Percentiles rank a stretch among this genome's conserved stretches.
phyloP scores from a whole-genome alignment of 2,888 invertebrate species.

The Polyploca ridens region DNA sequence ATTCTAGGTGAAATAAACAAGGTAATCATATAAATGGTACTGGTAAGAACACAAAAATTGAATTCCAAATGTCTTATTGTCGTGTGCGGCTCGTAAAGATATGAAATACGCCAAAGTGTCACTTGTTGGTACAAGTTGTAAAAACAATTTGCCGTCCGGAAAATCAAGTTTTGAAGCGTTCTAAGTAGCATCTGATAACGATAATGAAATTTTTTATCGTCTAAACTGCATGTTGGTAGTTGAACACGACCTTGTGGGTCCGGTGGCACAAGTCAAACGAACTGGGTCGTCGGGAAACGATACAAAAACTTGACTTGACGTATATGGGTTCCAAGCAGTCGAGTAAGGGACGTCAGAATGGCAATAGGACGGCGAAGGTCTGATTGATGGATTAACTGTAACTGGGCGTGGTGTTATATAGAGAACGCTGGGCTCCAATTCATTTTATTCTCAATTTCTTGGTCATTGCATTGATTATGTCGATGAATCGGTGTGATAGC shows the following conservation, averaged over 20 bases:
- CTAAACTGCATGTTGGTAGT: conserved; percentile 39
- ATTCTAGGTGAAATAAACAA: conserved; percentile 34
- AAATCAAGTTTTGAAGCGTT: conserved; percentile 24
- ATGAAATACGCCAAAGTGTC: conserved; percentile 12
- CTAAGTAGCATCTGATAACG: conserved; percentile 23
- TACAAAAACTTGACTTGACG: conserved; percentile 71
- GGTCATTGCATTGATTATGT: conserved; percentile 46
- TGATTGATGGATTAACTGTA: conserved; percentile 78
- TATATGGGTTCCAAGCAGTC: conserved; percentile 63
- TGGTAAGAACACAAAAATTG: conserved; percentile 22
- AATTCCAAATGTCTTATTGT: conserved; percentile 17
- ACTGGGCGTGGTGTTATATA: conserved; percentile 48
- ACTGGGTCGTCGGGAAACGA: conserved; percentile 74
- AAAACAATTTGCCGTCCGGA: conserved; percentile 17
- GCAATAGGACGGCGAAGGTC: conserved; percentile 56
- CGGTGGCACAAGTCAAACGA: conserved; percentile 49
- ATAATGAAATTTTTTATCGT: conserved; percentile 22
- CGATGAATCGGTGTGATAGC: conserved; percentile 13
- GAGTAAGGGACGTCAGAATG: conserved; percentile 57
- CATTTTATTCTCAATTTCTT: conserved; percentile 48
- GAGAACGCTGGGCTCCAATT: conserved; percentile 46
- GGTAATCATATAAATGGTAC: conserved; percentile 19
- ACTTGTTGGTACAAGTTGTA: conserved; percentile 9
- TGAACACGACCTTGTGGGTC: conserved; percentile 68
- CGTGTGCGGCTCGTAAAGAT: conserved; percentile 12